Conservation (phyloP, 2,888 invertebrate species). For the Eupithecia dodoneata region DNA sequence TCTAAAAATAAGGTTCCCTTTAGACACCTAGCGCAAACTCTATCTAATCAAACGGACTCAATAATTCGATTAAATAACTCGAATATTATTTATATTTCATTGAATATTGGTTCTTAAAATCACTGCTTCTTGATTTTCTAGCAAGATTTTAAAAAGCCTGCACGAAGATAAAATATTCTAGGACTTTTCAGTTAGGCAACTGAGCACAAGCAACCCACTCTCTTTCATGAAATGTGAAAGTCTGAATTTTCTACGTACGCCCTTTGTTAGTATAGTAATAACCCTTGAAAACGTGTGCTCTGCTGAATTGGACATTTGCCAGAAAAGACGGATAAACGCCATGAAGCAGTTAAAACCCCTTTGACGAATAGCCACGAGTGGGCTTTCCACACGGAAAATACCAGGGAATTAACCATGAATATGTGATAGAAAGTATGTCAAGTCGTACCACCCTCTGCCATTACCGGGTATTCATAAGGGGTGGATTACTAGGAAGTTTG, state of each 20-base stretch:
- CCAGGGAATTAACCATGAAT: constrained; percentile 18
- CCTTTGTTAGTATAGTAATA: constrained; percentile 35
- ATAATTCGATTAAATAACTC: not conserved
- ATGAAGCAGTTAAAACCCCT: constrained; percentile 36
- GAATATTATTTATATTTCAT: not conserved
- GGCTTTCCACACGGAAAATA: constrained; percentile 29
- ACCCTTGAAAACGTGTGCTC: constrained; percentile 40
- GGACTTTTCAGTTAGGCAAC: not conserved
- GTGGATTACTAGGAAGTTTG: constrained; percentile 20
- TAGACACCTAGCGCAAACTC: not conserved
- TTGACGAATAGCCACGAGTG: constrained; percentile 33
- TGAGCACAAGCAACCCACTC: not conserved
- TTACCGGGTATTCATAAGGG: constrained; percentile 21
- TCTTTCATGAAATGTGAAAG: constrained; percentile 16
- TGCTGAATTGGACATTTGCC: constrained; percentile 47
- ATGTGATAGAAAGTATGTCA: constrained; percentile 21
- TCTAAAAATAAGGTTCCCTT: not conserved
- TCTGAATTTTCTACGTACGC: constrained; percentile 24
- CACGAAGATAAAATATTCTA: not conserved
- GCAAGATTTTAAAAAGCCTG: not conserved
- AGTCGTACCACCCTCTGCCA: constrained; percentile 17
- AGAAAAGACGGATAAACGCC: constrained; percentile 39
- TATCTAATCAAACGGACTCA: not conserved
- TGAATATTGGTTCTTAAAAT: not conserved
- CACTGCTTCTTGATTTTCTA: not conserved